Base-by-base conservation (phyloP, 2,113 vertebrate species). In the Bos javanicus region DNA sequence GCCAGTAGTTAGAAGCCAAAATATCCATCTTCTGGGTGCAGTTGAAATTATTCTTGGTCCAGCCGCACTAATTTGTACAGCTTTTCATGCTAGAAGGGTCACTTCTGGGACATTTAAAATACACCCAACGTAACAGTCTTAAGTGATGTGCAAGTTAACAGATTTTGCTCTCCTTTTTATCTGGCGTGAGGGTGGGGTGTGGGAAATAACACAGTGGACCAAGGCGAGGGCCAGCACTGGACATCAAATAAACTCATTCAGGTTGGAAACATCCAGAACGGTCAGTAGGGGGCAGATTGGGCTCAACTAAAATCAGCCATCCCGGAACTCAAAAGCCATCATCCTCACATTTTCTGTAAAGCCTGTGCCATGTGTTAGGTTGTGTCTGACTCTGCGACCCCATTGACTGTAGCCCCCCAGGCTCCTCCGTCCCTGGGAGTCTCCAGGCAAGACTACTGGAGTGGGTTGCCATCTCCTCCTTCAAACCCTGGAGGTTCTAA, bases 241-340 rank as follows among this genome's bases (percentile, higher is more conserved):
- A 33, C 19, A 50, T 26, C 28, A 43, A 62, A 54, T 54, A 56
- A 89, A 67, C n/a, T 14, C 74, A 39, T 21, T 48, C 13, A 30
- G 43, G 21, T n/a, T 84, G 90, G 87, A 94, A 90, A 78, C 26
- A 60, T 36, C 4, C n/a, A 52, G 30, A 93, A 90, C 36, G 39
- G 96, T 82, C 97, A 95, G 74, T 48, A 97, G 97, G 92, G 97
- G 97, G 97, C 95, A 96, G 96, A 21, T 33, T 82, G 78, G 81
- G 43, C 46, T 95, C 74, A 94, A 78, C 33, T 90, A 85, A 96
- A 96, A 95, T 85, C 64, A 85, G 81, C 5, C 30, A 82, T 4
- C 28, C 48, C 56, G 50, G 76, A 67, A 56, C 43, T 52, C 88
- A 52, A 89, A 97, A 92, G 25, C 76, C 17, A 36, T 60, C n/a